phyloP scores from a whole-genome alignment of 1,140 invertebrate genomes.

The Papilio polyxenes region DNA sequence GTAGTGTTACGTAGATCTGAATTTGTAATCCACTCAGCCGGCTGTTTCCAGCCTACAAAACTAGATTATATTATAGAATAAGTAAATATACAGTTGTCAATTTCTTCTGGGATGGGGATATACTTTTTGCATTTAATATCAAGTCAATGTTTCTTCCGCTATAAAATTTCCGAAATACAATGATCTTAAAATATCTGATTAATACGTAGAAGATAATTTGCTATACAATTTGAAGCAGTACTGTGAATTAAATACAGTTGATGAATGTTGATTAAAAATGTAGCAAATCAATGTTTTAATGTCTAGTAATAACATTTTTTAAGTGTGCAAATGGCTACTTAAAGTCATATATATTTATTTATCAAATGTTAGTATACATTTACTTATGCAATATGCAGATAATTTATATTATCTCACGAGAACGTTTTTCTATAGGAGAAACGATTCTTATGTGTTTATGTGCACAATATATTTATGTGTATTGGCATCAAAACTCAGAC shows the following conservation, averaged over 20 bases:
- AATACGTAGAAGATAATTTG: not conserved
- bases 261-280: not conserved
- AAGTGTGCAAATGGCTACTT: not conserved
- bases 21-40: constrained; percentile 51
- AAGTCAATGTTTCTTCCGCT: not conserved
- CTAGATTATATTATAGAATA: constrained; percentile 2
- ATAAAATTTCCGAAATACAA: not conserved
- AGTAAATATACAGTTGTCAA: constrained; percentile 2
- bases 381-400: not conserved
- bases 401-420: not conserved
- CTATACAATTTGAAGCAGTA: not conserved
- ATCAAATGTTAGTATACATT: not conserved
- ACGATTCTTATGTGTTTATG: no score
- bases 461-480: not conserved
- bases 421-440: not conserved
- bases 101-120: not conserved
- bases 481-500: not conserved
- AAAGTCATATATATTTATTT: not conserved
- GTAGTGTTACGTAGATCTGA: constrained; percentile 62
- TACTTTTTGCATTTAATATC: not conserved
- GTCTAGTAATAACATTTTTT: not conserved
- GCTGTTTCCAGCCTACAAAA: constrained; percentile 15
- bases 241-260: not conserved
- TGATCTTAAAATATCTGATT: not conserved
- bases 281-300: constrained; percentile 5